Conservation (phyloP, 2,888 invertebrate species). For the Aleiodes leptofemur region DNA sequence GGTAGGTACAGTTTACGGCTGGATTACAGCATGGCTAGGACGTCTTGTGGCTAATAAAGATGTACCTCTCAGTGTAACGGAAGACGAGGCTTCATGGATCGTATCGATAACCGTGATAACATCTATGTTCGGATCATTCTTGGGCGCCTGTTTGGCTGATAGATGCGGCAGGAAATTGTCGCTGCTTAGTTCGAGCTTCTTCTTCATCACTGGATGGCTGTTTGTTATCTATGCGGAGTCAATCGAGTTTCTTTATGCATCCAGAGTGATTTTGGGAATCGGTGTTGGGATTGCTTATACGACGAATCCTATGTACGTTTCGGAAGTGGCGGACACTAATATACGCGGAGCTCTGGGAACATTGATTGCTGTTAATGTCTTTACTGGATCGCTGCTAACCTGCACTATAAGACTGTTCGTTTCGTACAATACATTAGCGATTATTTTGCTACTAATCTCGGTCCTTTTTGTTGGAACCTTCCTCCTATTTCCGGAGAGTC, state of each 20-base stretch:
- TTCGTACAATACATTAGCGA: constrained; percentile 59
- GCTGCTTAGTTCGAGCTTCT: constrained; percentile 67
- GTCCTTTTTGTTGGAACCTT: constrained; percentile 66
- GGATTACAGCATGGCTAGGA: constrained; percentile 68
- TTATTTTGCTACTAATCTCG: constrained; percentile 62
- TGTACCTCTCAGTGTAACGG: constrained; percentile 64
- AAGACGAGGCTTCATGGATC: constrained; percentile 69
- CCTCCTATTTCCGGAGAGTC: constrained; percentile 71
- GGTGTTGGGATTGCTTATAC: constrained; percentile 72
- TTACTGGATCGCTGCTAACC: constrained; percentile 69
- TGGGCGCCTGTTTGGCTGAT: constrained; percentile 68
- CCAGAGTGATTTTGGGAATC: constrained; percentile 68
- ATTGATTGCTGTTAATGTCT: constrained; percentile 71
- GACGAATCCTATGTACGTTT: constrained; percentile 72
- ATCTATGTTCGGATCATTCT: constrained; percentile 71
- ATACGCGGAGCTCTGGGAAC: constrained; percentile 72
- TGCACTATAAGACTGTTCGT: constrained; percentile 70
- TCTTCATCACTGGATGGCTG: constrained; percentile 71
- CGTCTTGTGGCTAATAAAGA: constrained; percentile 58
- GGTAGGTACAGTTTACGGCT: constrained; percentile 72
- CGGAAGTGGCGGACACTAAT: constrained; percentile 70
- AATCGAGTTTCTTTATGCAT: constrained; percentile 63
- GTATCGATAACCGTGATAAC: constrained; percentile 71
- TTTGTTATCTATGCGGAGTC: constrained; percentile 65
- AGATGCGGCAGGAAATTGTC: constrained; percentile 68